Base-by-base conservation (phyloP, 2,797 vertebrate genomes). In the Artibeus lituratus region DNA sequence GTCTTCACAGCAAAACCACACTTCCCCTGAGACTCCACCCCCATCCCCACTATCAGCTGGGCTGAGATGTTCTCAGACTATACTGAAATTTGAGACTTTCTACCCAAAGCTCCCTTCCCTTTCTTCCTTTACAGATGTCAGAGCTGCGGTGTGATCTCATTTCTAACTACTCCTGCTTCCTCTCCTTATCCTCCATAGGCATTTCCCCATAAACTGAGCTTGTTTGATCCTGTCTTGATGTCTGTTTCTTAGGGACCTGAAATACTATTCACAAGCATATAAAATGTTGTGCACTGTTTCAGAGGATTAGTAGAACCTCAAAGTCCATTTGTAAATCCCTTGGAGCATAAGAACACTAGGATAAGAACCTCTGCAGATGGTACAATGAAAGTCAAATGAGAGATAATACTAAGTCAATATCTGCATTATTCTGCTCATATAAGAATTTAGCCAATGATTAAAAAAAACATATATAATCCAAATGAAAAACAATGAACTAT, bases 401-500 rank as follows among this genome's bases (percentile, higher is more conserved):
- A 91, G 35, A 47, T 42, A 67, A 76, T 42, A 65, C 47, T 78
- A 87, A 90, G 57, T 42, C 82, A 76, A 19, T 2, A 55, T 70
- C 39, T 51, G 5, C 44, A 65, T 90, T 49, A 90, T 39, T 87
- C 19, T 74, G 5, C 26, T 87, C n/a, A 49, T 69, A 78, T 29
- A 82, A 67, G 16, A 92, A 87, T 78, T 39, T 94, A 57, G 49
- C 11, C 39, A 93, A 85, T 89, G 39, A 59, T 62, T 87, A 32
- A 83, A 77, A 26, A 4, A 42, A 0, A 9, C 11, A 85, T 53
- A 35, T 7, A 35, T 6, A 90, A 65, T 70, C 32, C 42, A 92
- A 95, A 94, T 57, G 19, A 80, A 44, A 85, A 80, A 78, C 18
- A 89, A 72, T 84, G 72, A 91, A 51, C 53, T 82, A 57, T 84